Base-by-base conservation (phyloP, 2,888 invertebrate genomes). In the Spicauda simplicius region DNA sequence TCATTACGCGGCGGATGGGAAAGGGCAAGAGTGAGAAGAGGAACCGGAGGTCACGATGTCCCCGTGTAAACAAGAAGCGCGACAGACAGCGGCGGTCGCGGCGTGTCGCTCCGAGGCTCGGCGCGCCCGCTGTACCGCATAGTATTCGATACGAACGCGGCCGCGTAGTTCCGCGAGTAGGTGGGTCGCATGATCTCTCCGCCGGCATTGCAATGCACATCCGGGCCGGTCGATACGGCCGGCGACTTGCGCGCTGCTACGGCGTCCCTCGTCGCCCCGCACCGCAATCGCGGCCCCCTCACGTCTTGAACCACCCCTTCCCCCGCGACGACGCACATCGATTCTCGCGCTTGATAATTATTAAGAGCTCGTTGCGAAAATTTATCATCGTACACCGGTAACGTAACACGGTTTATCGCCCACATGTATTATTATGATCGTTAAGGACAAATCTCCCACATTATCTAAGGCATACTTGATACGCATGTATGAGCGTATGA, bases 191-290 rank as follows among this genome's bases (percentile, higher is more conserved):
- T 81, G 89, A 87, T 89, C 86, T 88, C 88, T 85, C 84, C 81
- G 82, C 69, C 84, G 80, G 83, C 82, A 85, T 85, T 82, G 88
- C 90, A 80, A 85, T 90, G 90, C 90, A 91, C 86, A 91, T 90
- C 91, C 91, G 91, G 89, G 86, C 84, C 90, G 91, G 91, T 92
- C 92, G 92, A 91, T 92, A 92, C 87, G 79, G 80, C 76, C 81
- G 82, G 79, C 87, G 91, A 91, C 88, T 90, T 92, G 91, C 91
- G 91, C 91, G 85, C 78, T 87, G 75, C 82, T 84, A 84, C 75
- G 81, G 80, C 64, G 64, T 78, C 82, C 83, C 84, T 77, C 82
- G 72, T 71, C 78, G 57, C 82, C 82, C 84, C 84, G 78, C 86
- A 53, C 79, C 80, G 70, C 77, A 68, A 75, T 74, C 74, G 72